Percentiles rank a stretch among this genome's conserved stretches.
Conservation (phyloP, 1,140 invertebrate genomes). For the Drosophila orena region DNA sequence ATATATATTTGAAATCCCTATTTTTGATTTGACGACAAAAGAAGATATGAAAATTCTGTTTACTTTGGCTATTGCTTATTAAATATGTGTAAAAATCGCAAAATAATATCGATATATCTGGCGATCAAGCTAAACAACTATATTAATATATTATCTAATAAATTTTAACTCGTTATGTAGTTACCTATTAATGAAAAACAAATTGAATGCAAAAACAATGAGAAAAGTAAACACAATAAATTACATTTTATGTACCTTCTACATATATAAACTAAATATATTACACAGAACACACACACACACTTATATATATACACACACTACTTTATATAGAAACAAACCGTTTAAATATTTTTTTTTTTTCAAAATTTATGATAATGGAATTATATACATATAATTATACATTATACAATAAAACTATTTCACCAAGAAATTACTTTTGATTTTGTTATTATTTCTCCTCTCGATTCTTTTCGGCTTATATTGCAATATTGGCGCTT, state of each 20-base stretch:
- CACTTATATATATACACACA: conserved; percentile 26
- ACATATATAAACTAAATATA: conserved; percentile 50
- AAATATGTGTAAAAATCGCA: conserved; percentile 31
- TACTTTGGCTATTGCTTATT: conserved; percentile 44
- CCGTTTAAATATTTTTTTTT: conserved; percentile 67
- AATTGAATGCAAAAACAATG: conserved; percentile 54
- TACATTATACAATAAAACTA: conserved; percentile 72
- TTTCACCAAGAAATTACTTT: conserved; percentile 66
- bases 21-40: conserved; percentile 22
- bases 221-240: conserved; percentile 48
- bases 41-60: conserved; percentile 21
- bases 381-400: conserved; percentile 15
- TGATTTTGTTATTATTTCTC: conserved; percentile 50
- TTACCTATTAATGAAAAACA: conserved; percentile 66
- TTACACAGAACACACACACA: conserved; percentile 22
- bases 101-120: conserved; percentile 23
- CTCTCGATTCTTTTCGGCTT: conserved; percentile 1
- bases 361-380: conserved; percentile 75
- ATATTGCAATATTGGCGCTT: not conserved
- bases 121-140: conserved; percentile 32
- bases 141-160: conserved; percentile 60
- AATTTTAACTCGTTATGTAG: conserved; percentile 79
- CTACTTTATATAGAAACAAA: conserved; percentile 45
- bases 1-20: conserved; percentile 28
- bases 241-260: conserved; percentile 61